A percentile compares a stretch with the other conserved stretches of the same genome.
Evolutionary conservation across 2,888 invertebrate genomes (phyloP).

Genomic region (Linnaemya vulpina): DNA sequence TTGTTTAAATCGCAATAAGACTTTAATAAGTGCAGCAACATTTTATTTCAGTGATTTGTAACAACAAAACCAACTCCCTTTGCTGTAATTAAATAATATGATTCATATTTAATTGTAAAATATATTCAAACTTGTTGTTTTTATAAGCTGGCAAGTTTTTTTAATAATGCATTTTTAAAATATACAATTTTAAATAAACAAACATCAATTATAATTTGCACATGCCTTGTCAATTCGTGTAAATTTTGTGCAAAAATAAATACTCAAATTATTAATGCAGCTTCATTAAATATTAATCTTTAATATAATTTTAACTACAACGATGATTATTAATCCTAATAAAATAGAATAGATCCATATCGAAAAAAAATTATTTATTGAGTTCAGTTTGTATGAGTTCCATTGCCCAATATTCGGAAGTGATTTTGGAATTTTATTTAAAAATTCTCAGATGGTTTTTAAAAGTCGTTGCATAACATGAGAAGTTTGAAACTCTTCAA

Average conservation of each 20-base stretch:
- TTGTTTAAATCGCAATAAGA: not conserved
- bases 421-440: too few species aligned
- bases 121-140: not conserved
- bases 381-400: not conserved
- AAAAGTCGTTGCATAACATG: too few species aligned
- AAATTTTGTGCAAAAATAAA: not conserved
- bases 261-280: not conserved
- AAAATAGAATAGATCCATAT: not conserved
- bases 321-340: too few species aligned
- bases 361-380: not conserved
- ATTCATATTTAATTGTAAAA: conserved; percentile 7
- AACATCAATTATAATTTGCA: not conserved
- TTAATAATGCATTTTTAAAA: not conserved
- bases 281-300: not conserved
- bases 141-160: not conserved
- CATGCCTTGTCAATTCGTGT: not conserved
- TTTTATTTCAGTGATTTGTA: not conserved
- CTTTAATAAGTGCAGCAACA: not conserved
- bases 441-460: too few species aligned
- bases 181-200: not conserved
- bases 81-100: not conserved
- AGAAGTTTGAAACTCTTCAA: too few species aligned
- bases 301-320: too few species aligned
- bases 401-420: too few species aligned
- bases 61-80: not conserved